These are phyloP conservation scores for Drosophila suzukii DNA, from an alignment of 1,140 invertebrate genomes.

Conservation along the genomic window DNA sequence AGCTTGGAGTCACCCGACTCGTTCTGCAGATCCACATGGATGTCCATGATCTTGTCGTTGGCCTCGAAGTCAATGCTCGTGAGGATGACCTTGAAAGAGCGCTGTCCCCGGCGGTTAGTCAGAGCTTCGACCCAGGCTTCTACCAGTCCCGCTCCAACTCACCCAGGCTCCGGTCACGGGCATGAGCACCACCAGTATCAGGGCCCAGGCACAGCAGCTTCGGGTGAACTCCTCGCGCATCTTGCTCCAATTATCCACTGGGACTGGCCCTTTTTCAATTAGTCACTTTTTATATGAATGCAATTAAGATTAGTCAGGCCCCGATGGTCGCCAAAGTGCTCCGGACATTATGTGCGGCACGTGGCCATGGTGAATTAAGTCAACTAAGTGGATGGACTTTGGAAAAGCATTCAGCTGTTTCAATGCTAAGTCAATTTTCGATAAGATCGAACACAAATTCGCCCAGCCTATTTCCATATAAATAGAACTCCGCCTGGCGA, in stretches of 20 bases:
- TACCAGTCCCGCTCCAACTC: slow-evolving; percentile 9
- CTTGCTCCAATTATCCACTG: slow-evolving; percentile 54
- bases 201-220: slow-evolving; percentile 10
- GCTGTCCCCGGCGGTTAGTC: slow-evolving; percentile 42
- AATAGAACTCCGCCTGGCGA: slow-evolving; percentile 14
- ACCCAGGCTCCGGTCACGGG: slow-evolving; percentile 52
- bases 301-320: slow-evolving; percentile 49
- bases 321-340: slow-evolving; percentile 44
- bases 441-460: slow-evolving; percentile 51
- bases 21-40: slow-evolving; percentile 61
- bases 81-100: slow-evolving; percentile 74
- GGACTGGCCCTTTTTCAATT: slow-evolving; percentile 41
- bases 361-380: slow-evolving; percentile 38
- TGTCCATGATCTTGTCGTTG: slow-evolving; percentile 58
- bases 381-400: slow-evolving; percentile 48
- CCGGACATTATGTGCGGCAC: slow-evolving; percentile 33
- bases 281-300: slow-evolving; percentile 43
- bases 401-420: slow-evolving; percentile 51
- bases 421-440: slow-evolving; percentile 16
- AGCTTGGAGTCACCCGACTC: slow-evolving; percentile 38
- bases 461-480: slow-evolving; percentile 46
- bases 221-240: slow-evolving; percentile 40
- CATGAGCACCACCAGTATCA: slow-evolving; percentile 27
- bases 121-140: not conserved
- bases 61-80: slow-evolving; percentile 49